Evolutionary conservation across 2,797 vertebrate species (phyloP), one percentile per base, ranked within the genome.

Genomic region (Philypnodon macrostomus): DNA sequence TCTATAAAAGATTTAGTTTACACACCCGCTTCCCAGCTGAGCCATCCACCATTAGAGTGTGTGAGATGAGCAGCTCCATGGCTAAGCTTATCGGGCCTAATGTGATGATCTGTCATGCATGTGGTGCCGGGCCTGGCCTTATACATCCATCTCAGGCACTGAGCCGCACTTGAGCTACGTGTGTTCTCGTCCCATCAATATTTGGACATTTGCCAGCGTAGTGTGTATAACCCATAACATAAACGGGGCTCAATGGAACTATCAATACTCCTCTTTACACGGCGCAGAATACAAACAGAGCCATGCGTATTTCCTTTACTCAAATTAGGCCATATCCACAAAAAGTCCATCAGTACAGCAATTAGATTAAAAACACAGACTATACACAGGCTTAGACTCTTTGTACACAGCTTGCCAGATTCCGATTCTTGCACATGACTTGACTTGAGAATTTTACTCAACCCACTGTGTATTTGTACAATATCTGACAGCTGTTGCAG

Each of bases 31-130:
- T 55, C 47, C 53, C 70, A 69, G 77, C 79, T 68, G 74, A 77
- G 75, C 70, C 76, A 67, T 79, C 57, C 47, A 3, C 66, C 67
- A 72, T 63, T 59, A 73, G 42, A 72, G 40, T 52, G 60, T 73
- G 56, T 41, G 63, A 77, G 75, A 74, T 70, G 58, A 73, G 61
- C 29, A 5, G 40, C 73, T 73, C 63, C 62, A 34, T 63, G 60
- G 73, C 69, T 54, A 19, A 67, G 73, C 73, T 79, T 67, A 77
- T 70, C 24, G 9, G 58, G 26, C 36, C 47, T 70, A 79, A 81
- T 52, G 63, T 61, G 70, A 58, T 61, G 38, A 75, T 75, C 47
- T 69, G 73, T 79, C 78, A 68, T 80, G 81, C 83, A 79, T 79
- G 67, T 65, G 36, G 52, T 63, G 58, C 60, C 8, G 45, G 46